Evolutionary conservation across 2,888 invertebrate species (phyloP).

Genomic region (Germaria angustata): DNA sequence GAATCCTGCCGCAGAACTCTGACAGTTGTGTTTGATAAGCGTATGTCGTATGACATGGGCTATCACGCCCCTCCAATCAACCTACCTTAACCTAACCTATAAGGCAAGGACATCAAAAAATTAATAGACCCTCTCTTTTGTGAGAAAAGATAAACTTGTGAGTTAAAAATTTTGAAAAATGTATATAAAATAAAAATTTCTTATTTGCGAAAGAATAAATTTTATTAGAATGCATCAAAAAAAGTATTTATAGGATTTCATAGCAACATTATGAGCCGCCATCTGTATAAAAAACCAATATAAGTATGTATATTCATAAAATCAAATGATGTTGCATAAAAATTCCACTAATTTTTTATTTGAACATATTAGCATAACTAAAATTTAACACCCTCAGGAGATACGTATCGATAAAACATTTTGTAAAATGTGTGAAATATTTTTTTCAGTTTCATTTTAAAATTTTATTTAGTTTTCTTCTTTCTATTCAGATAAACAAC

Average conservation of each 20-base stretch:
- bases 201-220: too few species aligned
- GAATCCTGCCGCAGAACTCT: too few species aligned
- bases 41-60: too few species aligned
- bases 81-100: too few species aligned
- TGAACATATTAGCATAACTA: conserved; percentile 11
- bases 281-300: not conserved
- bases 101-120: too few species aligned
- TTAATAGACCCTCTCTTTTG: too few species aligned
- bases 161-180: too few species aligned
- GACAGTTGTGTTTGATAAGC: too few species aligned
- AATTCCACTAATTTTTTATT: not conserved
- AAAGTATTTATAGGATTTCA: not conserved
- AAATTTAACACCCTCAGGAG: conserved; percentile 21
- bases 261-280: not conserved
- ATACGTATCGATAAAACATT: not conserved
- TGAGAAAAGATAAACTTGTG: too few species aligned
- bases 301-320: conserved; percentile 28
- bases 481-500: conserved; percentile 39
- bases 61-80: too few species aligned
- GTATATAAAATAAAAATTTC: too few species aligned
- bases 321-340: conserved; percentile 29
- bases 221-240: too few species aligned
- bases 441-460: conserved; percentile 2
- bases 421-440: conserved; percentile 20
- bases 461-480: conserved; percentile 6